phyloP scores from a whole-genome alignment of 2,113 vertebrate genomes.

The Chrysochloris asiatica region DNA sequence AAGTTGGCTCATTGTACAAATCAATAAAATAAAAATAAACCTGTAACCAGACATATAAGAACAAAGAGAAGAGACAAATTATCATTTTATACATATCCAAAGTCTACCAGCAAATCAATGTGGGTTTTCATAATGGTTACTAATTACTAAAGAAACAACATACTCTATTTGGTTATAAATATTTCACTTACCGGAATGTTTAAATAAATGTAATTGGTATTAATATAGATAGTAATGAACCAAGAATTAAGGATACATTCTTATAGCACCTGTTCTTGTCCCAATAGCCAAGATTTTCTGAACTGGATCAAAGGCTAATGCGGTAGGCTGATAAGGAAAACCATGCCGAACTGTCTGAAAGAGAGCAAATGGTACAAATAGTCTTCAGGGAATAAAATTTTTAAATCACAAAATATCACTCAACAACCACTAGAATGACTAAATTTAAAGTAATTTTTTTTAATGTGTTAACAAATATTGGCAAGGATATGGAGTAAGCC shows the following conservation, averaged over 20 bases:
- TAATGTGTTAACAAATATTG: neutral
- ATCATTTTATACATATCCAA: conserved; percentile 30
- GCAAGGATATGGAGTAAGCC: too few species aligned
- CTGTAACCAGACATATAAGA: neutral
- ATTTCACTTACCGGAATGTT: conserved; percentile 75
- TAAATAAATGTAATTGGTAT: conserved; percentile 36
- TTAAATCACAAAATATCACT: conserved; percentile 41
- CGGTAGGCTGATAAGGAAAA: conserved; percentile 96
- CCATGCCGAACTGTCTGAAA: conserved; percentile 98
- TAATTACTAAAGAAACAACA: neutral
- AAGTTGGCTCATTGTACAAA: conserved; percentile 35
- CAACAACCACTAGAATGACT: neutral
- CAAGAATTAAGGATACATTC: conserved; percentile 96
- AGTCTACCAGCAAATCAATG: neutral
- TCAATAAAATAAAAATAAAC: neutral
- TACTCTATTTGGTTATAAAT: conserved; percentile 34
- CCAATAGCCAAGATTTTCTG: conserved; percentile 98
- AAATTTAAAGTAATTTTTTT: neutral
- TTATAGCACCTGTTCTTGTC: conserved; percentile 93
- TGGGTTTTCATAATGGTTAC: conserved; percentile 1
- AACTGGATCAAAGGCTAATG: conserved; percentile 97
- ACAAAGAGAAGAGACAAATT: neutral
- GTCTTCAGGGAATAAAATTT: conserved; percentile 19
- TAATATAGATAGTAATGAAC: conserved; percentile 53
- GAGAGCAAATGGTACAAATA: conserved; percentile 70